phyloP scores from a whole-genome alignment of 2,113 vertebrate genomes.

The Chaenocephalus aceratus region DNA sequence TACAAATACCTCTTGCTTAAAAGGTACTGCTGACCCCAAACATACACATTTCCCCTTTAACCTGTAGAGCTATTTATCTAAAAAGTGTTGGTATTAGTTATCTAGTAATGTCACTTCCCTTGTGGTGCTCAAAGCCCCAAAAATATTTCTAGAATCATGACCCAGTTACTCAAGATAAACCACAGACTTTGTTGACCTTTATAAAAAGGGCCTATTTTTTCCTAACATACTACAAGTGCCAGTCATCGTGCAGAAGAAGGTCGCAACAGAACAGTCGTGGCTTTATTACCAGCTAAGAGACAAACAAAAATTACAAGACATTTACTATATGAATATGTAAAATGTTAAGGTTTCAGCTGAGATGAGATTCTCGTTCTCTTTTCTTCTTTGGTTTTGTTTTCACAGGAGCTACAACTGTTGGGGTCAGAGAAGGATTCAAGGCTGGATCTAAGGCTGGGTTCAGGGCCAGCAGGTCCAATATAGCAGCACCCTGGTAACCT shows the following conservation, averaged over 20 bases:
- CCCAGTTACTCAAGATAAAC: too few relatives aligned
- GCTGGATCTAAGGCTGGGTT: constrained; percentile 80
- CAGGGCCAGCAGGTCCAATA: constrained; percentile 67
- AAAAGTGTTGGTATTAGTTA: too few relatives aligned
- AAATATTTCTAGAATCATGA: too few relatives aligned
- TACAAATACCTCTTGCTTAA: not conserved
- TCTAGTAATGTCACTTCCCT: too few relatives aligned
- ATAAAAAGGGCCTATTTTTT: too few relatives aligned
- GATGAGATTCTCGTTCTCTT: constrained; percentile 47
- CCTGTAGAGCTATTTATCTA: not conserved
- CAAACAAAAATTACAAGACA: not conserved
- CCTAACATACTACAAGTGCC: not conserved
- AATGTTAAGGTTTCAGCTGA: constrained; percentile 40
- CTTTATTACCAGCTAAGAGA: not conserved
- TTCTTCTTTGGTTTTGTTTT: constrained; percentile 70
- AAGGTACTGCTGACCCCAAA: too few relatives aligned
- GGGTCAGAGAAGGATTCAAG: constrained; percentile 78
- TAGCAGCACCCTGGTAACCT: constrained; percentile 49
- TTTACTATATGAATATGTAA: not conserved
- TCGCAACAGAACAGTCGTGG: not conserved
- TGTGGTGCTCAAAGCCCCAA: too few relatives aligned
- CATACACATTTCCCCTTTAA: not conserved
- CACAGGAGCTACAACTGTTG: constrained; percentile 49
- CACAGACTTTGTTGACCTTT: too few relatives aligned
- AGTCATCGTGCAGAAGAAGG: too few relatives aligned